These are phyloP conservation scores for Barnardius zonarius DNA, from an alignment of 2,113 vertebrate species.

Conservation along the genomic window DNA sequence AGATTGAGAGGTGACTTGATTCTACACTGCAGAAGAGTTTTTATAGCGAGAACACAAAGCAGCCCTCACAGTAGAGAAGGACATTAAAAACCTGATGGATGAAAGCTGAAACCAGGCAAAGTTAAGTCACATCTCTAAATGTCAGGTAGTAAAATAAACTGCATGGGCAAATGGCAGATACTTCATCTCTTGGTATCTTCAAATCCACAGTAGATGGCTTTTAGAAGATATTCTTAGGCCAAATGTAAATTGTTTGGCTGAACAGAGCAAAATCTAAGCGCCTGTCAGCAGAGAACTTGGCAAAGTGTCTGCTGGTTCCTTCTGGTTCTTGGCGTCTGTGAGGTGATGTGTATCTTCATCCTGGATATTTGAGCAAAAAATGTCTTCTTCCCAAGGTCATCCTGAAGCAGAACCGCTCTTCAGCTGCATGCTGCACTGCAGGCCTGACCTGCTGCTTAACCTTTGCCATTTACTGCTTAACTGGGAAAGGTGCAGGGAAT, in stretches of 20 bases:
- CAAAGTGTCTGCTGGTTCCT: neutral
- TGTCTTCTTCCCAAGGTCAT: neutral
- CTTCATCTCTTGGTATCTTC: neutral
- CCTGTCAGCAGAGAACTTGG: neutral
- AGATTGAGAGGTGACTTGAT: slow-evolving; percentile 1
- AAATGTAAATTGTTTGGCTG: neutral
- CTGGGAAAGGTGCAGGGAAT: neutral
- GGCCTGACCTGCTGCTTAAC: neutral
- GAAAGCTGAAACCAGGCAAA: neutral
- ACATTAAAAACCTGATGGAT: neutral
- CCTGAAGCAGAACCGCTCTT: neutral
- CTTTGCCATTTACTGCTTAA: neutral
- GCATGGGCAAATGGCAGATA: neutral
- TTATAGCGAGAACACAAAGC: neutral
- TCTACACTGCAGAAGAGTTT: neutral
- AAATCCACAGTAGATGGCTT: neutral
- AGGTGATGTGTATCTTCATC: neutral
- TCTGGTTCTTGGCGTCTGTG: neutral
- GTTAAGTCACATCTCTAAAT: slow-evolving; percentile 4
- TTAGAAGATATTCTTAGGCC: neutral
- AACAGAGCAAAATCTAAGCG: neutral
- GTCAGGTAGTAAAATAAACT: slow-evolving; percentile 10
- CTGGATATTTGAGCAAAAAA: neutral
- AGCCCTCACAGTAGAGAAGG: neutral
- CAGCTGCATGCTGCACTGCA: neutral